phyloP scores from a whole-genome alignment of 35 echinoderm and acorn worm species.

The Hemicentrotus pulcherrimus region DNA sequence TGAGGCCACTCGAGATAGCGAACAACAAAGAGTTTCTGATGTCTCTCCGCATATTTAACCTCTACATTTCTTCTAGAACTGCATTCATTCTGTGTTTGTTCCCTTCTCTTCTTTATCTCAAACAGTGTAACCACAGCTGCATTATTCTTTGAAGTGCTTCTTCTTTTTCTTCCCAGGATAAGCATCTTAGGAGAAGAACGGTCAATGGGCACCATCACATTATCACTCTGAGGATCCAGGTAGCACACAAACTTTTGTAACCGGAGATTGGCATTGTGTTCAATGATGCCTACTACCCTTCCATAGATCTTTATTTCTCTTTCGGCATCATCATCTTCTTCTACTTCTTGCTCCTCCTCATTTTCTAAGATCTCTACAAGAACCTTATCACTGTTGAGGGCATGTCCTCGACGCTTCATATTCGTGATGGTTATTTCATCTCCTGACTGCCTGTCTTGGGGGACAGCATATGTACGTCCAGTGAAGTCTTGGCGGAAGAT shows the following conservation, averaged over 20 bases:
- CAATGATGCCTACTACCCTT: slow-evolving; percentile 69
- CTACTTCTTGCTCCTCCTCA: slow-evolving; percentile 45
- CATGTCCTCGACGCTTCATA: slow-evolving; percentile 60
- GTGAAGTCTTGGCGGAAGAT: slow-evolving; percentile 66
- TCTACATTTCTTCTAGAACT: slow-evolving; percentile 42
- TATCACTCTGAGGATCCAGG: slow-evolving; percentile 76
- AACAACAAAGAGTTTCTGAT: slow-evolving; percentile 87
- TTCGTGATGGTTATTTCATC: slow-evolving; percentile 75
- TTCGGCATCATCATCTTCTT: neutral
- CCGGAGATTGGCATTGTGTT: slow-evolving; percentile 65
- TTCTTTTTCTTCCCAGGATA: slow-evolving; percentile 36
- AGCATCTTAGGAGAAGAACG: slow-evolving; percentile 84
- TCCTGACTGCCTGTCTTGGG: slow-evolving; percentile 55
- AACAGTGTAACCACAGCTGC: slow-evolving; percentile 49
- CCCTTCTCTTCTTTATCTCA: slow-evolving; percentile 39
- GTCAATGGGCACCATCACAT: slow-evolving; percentile 89
- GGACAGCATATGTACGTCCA: slow-evolving; percentile 71
- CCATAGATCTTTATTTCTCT: slow-evolving; percentile 74
- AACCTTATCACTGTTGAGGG: slow-evolving; percentile 75
- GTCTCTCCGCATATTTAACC: slow-evolving; percentile 62
- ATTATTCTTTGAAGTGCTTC: neutral
- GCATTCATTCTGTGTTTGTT: slow-evolving; percentile 7
- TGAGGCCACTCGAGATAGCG: slow-evolving; percentile 74
- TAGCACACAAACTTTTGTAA: slow-evolving; percentile 83
- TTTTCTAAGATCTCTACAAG: slow-evolving; percentile 70